Base-by-base conservation (phyloP, 1,140 invertebrate species). In the Sinella curviseta region DNA sequence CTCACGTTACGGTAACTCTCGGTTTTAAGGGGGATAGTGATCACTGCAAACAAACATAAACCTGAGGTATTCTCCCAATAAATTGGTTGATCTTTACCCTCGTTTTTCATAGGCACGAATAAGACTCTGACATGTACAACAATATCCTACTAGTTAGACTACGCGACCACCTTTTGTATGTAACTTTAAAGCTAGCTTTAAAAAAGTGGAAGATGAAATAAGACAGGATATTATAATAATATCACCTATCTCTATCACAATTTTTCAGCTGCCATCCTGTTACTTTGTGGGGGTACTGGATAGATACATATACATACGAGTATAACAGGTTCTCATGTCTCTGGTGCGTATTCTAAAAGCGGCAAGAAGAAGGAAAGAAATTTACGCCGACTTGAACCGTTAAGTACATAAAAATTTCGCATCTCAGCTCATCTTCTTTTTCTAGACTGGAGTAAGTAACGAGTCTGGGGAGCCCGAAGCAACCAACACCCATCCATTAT, bases 381-480 rank as follows among this genome's bases (percentile, higher is more conserved):
- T 60, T 60, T 60, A 60, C 55, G 24, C 55, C 55, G 24, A 60
- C 55, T 60, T 60, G 55, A 60, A 60, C 55, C 24, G 55, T 24
- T 60, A 24, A 60, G 55, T 60, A 60, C 55, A 60, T 60, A 60
- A 60, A 60, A 60, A 8, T 14, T 24, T 24, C 55, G 24, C 55
- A 60, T 60, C 55, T 60, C 55, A 60, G 55, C 55, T 24, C 55
- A 24, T 14, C 8, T 60, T 24, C n/a, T n/a, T n/a, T n/a, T n/a
- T n/a, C n/a, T n/a, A n/a, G n/a, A 60, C 12, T 60, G 39, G 39
- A 48, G 39, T 17, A 48, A 48, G 39, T 48, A 48, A 48, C 39
- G 39, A 17, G 8, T 60, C 55, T 60, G 55, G 55, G 24, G 3
- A n/a, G 55, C 55, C 55, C 24, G 55, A 26, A 60, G 55, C 55